Evolutionary conservation across 2,113 vertebrate species (phyloP).

Genomic region (crab-eating macaque (Macaca fascicularis)): T2T-MFA8v1.1 NC_088379.1:57236501-57237000

Average conservation of each 20-base stretch:
- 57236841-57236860: background rate
- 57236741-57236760: background rate
- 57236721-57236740: background rate
- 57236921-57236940: background rate
- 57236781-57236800: background rate
- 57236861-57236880: background rate
- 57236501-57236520: background rate
- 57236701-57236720: background rate
- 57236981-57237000: background rate
- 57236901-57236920: background rate
- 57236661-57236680: background rate
- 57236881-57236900: background rate
- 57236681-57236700: background rate
- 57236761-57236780: background rate
- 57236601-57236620: background rate
- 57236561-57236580: background rate
- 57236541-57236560: background rate
- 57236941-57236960: background rate
- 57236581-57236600: background rate
- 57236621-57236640: background rate
- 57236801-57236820: background rate
- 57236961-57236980: background rate
- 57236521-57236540: background rate
- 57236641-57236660: background rate
- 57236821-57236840: background rate